Evolutionary conservation across 1,140 invertebrate genomes (phyloP), one percentile per base, ranked within the genome.

Genomic region (Phymastichus coffea): DNA sequence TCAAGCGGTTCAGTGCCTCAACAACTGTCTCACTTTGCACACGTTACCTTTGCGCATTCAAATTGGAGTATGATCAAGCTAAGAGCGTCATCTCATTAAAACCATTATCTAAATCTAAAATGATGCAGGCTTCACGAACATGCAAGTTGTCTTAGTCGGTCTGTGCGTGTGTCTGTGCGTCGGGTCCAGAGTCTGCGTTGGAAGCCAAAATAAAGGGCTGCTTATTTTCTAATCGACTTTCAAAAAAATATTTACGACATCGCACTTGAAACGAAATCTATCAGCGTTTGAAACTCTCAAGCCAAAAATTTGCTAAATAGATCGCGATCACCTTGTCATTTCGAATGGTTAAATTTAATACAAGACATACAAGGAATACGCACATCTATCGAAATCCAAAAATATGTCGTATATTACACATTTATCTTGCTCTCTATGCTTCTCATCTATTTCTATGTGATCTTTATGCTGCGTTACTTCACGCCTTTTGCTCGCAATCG

Each of bases 371-470:
- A 57, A 23, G 17, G 17, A 40, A 57, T 37, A 57, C 55, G 44
- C 55, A 57, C 40, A 59, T 52, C 41, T 44, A 59, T 52, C 15
- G 37, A 59, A 52, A 59, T 59, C 40, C 48, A 59, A 59, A 59
- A 59, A 59, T 59, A 59, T 63, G n/a, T 51, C 35, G 8, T 51
- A 38, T 51, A 23, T 61, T 55, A 51, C 22, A n/a, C n/a, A 48
- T 54, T 30, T 38, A 53, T 57, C 15, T 26, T 46, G 22, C 22
- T 47, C 8, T 35, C 30, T 25, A 9, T 54, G 35, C 25, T 28
- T 25, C 26, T 55, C n/a, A n/a, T n/a, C n/a, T n/a, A n/a, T 23
- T 9, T 47, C 51, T 52, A 55, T 38, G 23, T 19, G 52, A 22
- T 35, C 23, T 52, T 37, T 53, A 61, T 28, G 28, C 57, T 44